These are phyloP conservation scores for Lanius ludovicianus DNA, from an alignment of 2,113 vertebrate species.

Conservation along the genomic window DNA sequence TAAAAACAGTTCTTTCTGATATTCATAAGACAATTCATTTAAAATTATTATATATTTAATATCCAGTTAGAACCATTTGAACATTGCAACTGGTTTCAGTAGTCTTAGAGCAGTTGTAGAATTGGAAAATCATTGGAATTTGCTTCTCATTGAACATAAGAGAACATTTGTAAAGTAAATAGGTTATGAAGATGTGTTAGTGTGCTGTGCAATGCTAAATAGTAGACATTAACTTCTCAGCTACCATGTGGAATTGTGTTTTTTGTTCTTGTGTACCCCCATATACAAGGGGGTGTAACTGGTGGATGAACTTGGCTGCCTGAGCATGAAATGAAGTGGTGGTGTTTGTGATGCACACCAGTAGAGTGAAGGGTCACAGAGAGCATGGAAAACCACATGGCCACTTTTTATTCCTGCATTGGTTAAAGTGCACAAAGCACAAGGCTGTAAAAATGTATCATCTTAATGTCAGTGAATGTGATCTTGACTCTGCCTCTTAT, in stretches of 20 bases:
- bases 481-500: not conserved
- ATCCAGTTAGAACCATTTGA: not conserved
- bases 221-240: not conserved
- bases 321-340: not conserved
- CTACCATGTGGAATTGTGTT: accelerated
- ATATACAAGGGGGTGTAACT: not conserved
- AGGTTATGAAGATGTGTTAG: not conserved
- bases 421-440: not conserved
- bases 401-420: not conserved
- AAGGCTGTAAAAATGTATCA: not conserved
- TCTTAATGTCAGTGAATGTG: not conserved
- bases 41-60: not conserved
- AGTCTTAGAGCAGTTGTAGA: not conserved
- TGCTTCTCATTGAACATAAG: not conserved
- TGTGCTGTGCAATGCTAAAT: not conserved
- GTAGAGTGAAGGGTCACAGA: not conserved
- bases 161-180: not conserved
- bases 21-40: not conserved
- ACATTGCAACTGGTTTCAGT: not conserved
- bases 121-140: not conserved
- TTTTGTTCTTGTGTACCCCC: not conserved
- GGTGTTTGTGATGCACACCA: not conserved
- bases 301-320: not conserved
- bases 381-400: not conserved
- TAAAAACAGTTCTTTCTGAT: not conserved